These are phyloP conservation scores for Ptiloglossa arizonensis DNA, from an alignment of 1,140 invertebrate genomes.

Conservation along the genomic window DNA sequence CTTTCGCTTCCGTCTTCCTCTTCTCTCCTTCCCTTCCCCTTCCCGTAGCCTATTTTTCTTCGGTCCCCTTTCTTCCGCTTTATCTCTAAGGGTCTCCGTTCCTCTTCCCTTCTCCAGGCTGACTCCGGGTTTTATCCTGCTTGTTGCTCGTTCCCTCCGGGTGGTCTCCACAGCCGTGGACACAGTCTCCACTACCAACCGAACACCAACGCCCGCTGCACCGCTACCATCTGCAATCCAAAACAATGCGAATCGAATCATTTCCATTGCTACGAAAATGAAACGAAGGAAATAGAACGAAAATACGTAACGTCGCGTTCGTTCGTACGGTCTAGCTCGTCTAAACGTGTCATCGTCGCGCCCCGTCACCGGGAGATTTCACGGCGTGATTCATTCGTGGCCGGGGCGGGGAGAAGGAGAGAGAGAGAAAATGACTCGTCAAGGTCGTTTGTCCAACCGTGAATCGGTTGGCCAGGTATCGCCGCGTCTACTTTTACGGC, in stretches of 20 bases:
- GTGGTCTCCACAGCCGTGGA: background rate
- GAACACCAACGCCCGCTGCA: constrained; percentile 16
- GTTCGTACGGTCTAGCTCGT: background rate
- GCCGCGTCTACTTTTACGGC: no score
- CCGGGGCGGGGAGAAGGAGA: no score
- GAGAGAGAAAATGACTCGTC: no score
- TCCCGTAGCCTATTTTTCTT: constrained; percentile 16
- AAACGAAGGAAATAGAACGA: no score
- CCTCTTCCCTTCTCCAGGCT: constrained; percentile 12
- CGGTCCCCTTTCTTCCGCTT: constrained; percentile 9
- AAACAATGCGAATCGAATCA: constrained; percentile 15
- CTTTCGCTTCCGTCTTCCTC: background rate
- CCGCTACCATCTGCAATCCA: constrained; percentile 58
- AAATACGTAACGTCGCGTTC: background rate
- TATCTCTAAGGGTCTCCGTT: background rate
- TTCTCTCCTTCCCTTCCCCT: constrained; percentile 2
- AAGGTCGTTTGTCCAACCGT: no score
- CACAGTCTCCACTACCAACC: constrained; percentile 35
- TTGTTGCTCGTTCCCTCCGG: background rate
- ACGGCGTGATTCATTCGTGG: no score
- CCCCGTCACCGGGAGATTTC: no score
- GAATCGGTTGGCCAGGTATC: no score
- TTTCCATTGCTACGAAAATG: no score
- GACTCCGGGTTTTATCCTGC: background rate
- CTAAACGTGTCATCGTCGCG: background rate